Conservation (phyloP, 2,113 vertebrate species). For the Erythrolamprus reginae region DNA sequence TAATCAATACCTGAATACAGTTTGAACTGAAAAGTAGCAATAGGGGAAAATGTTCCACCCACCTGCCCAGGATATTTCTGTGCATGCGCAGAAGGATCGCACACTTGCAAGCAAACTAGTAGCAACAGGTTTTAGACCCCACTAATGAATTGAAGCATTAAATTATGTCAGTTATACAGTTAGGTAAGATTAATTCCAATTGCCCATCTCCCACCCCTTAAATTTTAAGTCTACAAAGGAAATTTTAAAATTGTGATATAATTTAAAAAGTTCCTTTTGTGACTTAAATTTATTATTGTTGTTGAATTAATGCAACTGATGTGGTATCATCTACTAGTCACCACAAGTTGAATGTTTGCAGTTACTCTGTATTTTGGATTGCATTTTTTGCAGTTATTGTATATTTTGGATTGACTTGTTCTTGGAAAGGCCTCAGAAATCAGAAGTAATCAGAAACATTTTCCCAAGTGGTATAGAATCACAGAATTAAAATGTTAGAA, state of each 20-base stretch:
- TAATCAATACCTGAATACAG: neutral
- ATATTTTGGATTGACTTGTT: neutral
- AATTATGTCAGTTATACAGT: neutral
- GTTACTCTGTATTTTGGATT: neutral
- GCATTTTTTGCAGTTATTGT: neutral
- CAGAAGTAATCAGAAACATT: neutral
- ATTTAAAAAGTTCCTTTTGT: neutral
- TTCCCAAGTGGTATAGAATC: neutral
- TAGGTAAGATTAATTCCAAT: neutral
- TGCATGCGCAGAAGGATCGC: no score
- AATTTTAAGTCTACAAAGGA: neutral
- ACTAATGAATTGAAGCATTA: neutral
- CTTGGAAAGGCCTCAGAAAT: neutral
- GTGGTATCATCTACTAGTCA: neutral
- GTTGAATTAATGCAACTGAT: neutral
- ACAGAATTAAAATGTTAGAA: neutral
- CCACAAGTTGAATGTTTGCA: neutral
- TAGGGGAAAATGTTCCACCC: neutral
- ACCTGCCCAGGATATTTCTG: no score
- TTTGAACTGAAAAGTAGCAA: neutral
- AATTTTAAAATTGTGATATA: neutral
- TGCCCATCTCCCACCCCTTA: neutral
- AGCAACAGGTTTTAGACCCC: no score
- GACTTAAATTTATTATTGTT: neutral
- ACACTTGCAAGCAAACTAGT: no score